Conservation (phyloP, 2,888 invertebrate species). For the Eupithecia subumbrata region DNA sequence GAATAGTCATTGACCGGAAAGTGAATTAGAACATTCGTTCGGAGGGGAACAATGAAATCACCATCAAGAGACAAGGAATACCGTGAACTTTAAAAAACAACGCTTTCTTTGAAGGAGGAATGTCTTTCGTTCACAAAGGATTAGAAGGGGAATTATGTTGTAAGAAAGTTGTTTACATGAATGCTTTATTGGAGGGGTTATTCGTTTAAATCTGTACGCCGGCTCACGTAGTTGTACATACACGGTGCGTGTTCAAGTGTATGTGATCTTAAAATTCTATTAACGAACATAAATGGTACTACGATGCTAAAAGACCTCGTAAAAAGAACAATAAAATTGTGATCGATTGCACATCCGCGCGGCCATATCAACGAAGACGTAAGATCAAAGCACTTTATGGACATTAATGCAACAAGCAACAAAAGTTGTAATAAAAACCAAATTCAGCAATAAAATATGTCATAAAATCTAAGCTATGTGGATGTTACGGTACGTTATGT, state of each 20-base stretch:
- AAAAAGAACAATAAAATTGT: slow-evolving; percentile 60
- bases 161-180: slow-evolving; percentile 51
- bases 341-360: slow-evolving; percentile 56
- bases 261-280: background rate
- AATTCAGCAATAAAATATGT: slow-evolving; percentile 54
- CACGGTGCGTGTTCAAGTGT: background rate
- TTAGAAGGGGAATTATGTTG: slow-evolving; percentile 60
- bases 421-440: slow-evolving; percentile 50
- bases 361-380: slow-evolving; percentile 15
- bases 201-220: slow-evolving; percentile 23
- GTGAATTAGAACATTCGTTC: slow-evolving; percentile 62
- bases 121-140: slow-evolving; percentile 69
- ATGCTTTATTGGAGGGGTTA: slow-evolving; percentile 38
- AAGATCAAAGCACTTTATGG: slow-evolving; percentile 48
- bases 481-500: slow-evolving; percentile 38
- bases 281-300: slow-evolving; percentile 14
- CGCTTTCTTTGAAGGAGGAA: slow-evolving; percentile 60
- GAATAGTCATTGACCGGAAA: slow-evolving; percentile 61
- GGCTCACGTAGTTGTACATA: background rate
- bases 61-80: slow-evolving; percentile 61
- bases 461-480: slow-evolving; percentile 46
- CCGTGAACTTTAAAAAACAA: slow-evolving; percentile 61
- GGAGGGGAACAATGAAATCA: slow-evolving; percentile 65
- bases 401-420: slow-evolving; percentile 39
- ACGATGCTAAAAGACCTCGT: slow-evolving; percentile 52